Base-by-base conservation (phyloP, 2,797 vertebrate species). In the Rhynchotus rufescens region DNA sequence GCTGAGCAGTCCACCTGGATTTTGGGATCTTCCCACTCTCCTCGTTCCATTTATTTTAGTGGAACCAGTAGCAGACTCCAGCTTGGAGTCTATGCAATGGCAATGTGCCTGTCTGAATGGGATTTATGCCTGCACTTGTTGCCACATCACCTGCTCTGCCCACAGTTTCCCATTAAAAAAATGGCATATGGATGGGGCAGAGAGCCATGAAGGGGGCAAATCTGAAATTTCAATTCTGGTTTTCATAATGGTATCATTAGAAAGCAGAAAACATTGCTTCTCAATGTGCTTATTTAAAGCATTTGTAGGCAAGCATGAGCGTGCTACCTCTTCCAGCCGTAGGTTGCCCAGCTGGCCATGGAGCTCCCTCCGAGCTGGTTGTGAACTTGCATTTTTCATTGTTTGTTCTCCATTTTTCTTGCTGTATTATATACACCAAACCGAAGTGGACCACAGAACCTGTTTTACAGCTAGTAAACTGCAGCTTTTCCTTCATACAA, bases 101-200 rank as follows among this genome's bases (percentile, higher is more conserved):
- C 34, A 61, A 1, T 26, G 4, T 1, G 3, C 15, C 54, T n/a
- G 57, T 2, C 49, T 69, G 89, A n/a, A 19, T 6, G 56, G 85
- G 65, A 74, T 32, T 80, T 60, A 9, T 62, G 73, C 86, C 86
- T 59, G 54, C 30, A 51, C 44, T 57, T 44, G 82, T 82, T 94
- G 87, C 87, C 88, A 77, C 21, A 20, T 32, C 83, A 20, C 52
- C 64, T 2, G 1, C 25, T 10, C 3, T 1, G 9, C 64, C 14
- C 81, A 15, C 12, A 3, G 38, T 7, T 68, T 11, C 69, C 56
- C 62, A 80, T 75, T 14, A 67, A 47, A 76, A 83, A 88, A 90
- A 42, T 62, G 78, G 42, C 68, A n/a, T 34, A 17, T 42, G 72
- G 89, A 84, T 23, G 28, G 64, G 21, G 15, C 44, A 49, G 40